phyloP scores from a whole-genome alignment of 2,797 vertebrate genomes.

The Cottoperca gobio region DNA sequence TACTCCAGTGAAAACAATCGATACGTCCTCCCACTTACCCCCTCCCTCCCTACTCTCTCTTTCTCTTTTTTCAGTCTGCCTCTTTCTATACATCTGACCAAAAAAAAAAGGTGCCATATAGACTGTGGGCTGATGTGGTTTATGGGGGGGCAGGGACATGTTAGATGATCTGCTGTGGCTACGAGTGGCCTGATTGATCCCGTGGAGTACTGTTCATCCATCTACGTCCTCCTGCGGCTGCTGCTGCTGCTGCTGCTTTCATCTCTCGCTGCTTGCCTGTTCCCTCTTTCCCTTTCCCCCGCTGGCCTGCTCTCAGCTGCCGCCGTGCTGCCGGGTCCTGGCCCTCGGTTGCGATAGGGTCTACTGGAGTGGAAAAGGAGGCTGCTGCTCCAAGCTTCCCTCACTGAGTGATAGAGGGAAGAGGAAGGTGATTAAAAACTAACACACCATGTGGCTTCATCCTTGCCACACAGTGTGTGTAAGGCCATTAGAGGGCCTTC shows the following conservation, averaged over 20 bases:
- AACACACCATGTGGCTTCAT: slow-evolving; percentile 48
- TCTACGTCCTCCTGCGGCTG: slow-evolving; percentile 67
- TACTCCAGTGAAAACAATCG: slow-evolving; percentile 82
- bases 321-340: slow-evolving; percentile 41
- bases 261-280: slow-evolving; percentile 44
- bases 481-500: slow-evolving; percentile 42
- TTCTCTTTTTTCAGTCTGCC: slow-evolving; percentile 11
- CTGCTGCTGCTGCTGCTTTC: slow-evolving; percentile 56
- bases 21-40: slow-evolving; percentile 57
- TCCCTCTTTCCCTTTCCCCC: not conserved
- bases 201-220: slow-evolving; percentile 69
- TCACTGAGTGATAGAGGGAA: slow-evolving; percentile 28
- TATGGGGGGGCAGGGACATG: slow-evolving; percentile 37
- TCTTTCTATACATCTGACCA: slow-evolving; percentile 34
- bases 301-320: slow-evolving; percentile 63
- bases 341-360: slow-evolving; percentile 55
- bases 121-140: slow-evolving; percentile 31
- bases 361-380: slow-evolving; percentile 70
- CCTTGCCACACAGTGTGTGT: slow-evolving; percentile 42
- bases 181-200: slow-evolving; percentile 77
- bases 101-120: slow-evolving; percentile 39
- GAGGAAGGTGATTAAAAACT: slow-evolving; percentile 67
- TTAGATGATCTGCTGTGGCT: slow-evolving; percentile 75
- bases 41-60: not conserved
- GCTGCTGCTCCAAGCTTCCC: slow-evolving; percentile 47